Evolutionary conservation across 2,888 invertebrate genomes (phyloP).

Genomic region (Ochropleura plecta): DNA sequence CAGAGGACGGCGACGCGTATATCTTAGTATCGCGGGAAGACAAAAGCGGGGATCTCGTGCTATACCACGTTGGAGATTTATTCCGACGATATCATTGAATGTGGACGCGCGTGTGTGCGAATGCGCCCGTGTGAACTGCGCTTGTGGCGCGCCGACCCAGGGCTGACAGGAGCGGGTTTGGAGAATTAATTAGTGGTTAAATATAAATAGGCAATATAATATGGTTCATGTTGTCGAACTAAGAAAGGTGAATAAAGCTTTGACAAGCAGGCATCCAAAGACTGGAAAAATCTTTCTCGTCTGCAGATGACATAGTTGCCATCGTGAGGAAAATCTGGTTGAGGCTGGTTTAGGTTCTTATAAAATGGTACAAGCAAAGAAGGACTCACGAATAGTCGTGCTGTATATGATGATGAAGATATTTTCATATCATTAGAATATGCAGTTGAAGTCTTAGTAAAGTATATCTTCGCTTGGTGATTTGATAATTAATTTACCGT

Average conservation of each 20-base stretch:
- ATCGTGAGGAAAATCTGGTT: neutral
- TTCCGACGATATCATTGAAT: slow-evolving; percentile 80
- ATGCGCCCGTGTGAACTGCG: slow-evolving; percentile 70
- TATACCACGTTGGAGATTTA: slow-evolving; percentile 83
- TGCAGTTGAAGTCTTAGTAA: neutral
- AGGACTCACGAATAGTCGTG: neutral
- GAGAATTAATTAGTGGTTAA: slow-evolving; percentile 20
- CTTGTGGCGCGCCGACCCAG: slow-evolving; percentile 56
- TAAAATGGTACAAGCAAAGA: neutral
- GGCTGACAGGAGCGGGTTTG: slow-evolving; percentile 50
- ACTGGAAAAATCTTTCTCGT: neutral
- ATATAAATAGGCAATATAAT: too few relatives aligned
- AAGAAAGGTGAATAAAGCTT: neutral
- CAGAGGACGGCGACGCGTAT: slow-evolving; percentile 63
- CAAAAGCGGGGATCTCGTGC: slow-evolving; percentile 82
- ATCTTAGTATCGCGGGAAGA: slow-evolving; percentile 71
- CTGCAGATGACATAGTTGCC: neutral
- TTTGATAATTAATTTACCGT: neutral
- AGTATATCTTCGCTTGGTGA: neutral
- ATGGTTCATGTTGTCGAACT: too few relatives aligned
- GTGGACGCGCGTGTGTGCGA: slow-evolving; percentile 68
- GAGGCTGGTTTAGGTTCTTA: neutral
- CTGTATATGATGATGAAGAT: too few relatives aligned
- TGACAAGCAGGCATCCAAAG: neutral
- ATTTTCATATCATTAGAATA: neutral